phyloP scores from a whole-genome alignment of 2,888 invertebrate genomes.

The Nesidiocoris tenuis region DNA sequence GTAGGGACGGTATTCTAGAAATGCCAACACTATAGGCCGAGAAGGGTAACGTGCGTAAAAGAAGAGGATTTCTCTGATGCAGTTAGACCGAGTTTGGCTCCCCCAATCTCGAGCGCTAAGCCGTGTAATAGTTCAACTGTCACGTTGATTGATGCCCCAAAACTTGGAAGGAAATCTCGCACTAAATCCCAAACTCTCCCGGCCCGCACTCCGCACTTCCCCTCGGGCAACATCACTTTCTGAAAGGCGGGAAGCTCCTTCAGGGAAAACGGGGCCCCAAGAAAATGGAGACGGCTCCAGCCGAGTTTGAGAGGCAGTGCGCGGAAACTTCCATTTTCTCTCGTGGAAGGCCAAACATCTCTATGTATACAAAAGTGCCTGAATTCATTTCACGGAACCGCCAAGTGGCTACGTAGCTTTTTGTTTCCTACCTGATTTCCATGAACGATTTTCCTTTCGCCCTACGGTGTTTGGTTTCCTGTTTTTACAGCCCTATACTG shows the following conservation, averaged over 20 bases:
- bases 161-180: not conserved
- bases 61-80: not conserved
- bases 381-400: too few relatives aligned
- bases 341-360: too few relatives aligned
- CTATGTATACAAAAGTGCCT: too few relatives aligned
- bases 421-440: too few relatives aligned
- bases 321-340: too few relatives aligned
- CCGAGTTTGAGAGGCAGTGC: too few relatives aligned
- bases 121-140: not conserved
- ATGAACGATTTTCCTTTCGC: too few relatives aligned
- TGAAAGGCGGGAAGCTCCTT: not conserved
- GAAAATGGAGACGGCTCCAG: too few relatives aligned
- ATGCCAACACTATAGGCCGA: not conserved
- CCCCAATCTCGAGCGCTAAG: not conserved
- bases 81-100: not conserved
- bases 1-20: not conserved
- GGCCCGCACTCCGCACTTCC: not conserved
- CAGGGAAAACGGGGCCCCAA: too few relatives aligned
- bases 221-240: not conserved
- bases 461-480: too few relatives aligned
- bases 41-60: not conserved
- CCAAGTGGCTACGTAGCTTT: too few relatives aligned
- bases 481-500: too few relatives aligned
- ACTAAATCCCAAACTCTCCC: not conserved
- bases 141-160: not conserved